Evolutionary conservation across 2,797 vertebrate species (phyloP).

Genomic region (Parauchenoglanis ngamensis): DNA sequence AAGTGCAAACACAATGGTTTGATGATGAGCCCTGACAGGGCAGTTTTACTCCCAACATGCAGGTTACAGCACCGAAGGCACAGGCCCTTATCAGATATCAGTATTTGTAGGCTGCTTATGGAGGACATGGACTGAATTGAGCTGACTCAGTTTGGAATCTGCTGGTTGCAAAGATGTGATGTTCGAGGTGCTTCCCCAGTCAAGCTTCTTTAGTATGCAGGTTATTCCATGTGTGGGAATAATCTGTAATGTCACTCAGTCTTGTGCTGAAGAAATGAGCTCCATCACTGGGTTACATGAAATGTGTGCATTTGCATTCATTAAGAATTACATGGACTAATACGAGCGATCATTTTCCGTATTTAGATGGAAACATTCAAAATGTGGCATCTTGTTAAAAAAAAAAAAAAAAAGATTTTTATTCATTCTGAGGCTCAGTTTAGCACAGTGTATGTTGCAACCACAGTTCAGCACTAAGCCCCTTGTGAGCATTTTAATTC

Average conservation of each 20-base stretch:
- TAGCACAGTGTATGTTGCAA: background rate
- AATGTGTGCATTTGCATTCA: conserved; percentile 21
- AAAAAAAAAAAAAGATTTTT: background rate
- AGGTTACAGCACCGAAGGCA: background rate
- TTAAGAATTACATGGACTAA: conserved; percentile 12
- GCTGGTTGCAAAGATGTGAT: conserved; percentile 28
- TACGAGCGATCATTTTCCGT: background rate
- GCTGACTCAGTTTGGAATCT: conserved; percentile 5
- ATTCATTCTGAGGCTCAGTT: conserved; percentile 20
- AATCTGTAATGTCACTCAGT: background rate
- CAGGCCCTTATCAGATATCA: conserved; percentile 21
- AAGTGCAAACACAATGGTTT: background rate
- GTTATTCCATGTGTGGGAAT: background rate
- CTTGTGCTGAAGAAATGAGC: background rate
- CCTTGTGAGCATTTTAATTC: background rate
- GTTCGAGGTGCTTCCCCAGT: background rate
- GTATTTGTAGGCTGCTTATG: conserved; percentile 18
- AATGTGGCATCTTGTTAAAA: background rate
- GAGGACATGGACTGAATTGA: background rate
- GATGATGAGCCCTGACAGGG: background rate
- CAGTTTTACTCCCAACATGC: conserved; percentile 15
- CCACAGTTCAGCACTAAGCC: background rate
- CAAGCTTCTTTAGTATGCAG: conserved; percentile 1
- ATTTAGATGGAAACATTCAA: conserved; percentile 24
- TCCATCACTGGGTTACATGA: background rate